Evolutionary conservation across 2,888 invertebrate genomes (phyloP).

Genomic region (Laothoe populi): DNA sequence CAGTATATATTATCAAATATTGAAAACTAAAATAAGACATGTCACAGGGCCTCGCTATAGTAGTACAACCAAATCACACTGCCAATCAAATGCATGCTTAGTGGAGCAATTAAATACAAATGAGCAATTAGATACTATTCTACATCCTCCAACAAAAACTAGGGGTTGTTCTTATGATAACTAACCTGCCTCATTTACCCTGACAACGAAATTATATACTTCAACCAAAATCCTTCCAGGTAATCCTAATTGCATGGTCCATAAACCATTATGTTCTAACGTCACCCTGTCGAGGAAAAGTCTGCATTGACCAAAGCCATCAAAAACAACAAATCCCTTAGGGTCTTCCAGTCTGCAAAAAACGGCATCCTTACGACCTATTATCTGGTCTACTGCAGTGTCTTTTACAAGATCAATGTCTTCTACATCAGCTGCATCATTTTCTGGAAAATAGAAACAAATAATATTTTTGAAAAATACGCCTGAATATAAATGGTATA

Average conservation of each 20-base stretch:
- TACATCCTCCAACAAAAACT: too few species aligned
- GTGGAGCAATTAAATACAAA: too few species aligned
- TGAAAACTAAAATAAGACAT: too few species aligned
- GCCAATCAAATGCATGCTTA: too few species aligned
- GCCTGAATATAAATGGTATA: background rate
- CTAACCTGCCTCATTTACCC: conserved; percentile 53
- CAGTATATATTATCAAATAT: too few species aligned
- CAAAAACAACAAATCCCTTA: conserved; percentile 46
- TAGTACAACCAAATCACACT: too few species aligned
- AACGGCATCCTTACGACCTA: conserved; percentile 62
- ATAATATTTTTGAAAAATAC: background rate
- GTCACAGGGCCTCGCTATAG: too few species aligned
- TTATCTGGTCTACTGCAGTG: conserved; percentile 42
- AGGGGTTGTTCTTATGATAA: background rate
- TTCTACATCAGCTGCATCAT: background rate
- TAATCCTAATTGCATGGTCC: conserved; percentile 56
- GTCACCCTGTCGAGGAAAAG: conserved; percentile 55
- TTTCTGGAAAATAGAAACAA: conserved; percentile 21
- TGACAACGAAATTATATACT: conserved; percentile 45
- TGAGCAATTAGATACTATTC: too few species aligned
- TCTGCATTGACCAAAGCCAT: conserved; percentile 64
- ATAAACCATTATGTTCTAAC: conserved; percentile 55
- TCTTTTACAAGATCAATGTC: conserved; percentile 36
- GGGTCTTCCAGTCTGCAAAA: conserved; percentile 63
- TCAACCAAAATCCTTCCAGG: conserved; percentile 55